Evolutionary conservation across 2,113 vertebrate genomes (phyloP).

Genomic region (Petrocephalus zakoni): DNA sequence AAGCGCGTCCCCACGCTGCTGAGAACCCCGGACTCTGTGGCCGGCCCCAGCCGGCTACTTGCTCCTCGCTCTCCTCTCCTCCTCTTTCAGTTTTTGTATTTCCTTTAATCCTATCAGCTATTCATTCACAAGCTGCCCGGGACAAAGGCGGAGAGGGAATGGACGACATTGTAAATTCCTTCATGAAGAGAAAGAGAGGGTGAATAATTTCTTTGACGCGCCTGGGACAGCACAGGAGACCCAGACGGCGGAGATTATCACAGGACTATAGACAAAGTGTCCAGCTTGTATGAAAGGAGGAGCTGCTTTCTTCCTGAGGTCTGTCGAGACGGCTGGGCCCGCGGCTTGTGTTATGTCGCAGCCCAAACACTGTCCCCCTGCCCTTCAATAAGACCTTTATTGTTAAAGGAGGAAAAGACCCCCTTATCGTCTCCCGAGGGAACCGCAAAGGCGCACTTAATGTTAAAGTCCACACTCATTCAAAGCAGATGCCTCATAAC

Average conservation of each 20-base stretch:
- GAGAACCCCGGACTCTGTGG: background rate
- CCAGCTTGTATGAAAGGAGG: conserved; percentile 8
- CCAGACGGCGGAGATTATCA: conserved; percentile 37
- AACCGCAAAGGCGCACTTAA: conserved; percentile 30
- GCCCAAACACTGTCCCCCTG: background rate
- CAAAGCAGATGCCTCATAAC: conserved; percentile 13
- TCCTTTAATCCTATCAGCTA: conserved; percentile 48
- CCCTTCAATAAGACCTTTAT: conserved; percentile 20
- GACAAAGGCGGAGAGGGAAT: conserved; percentile 38
- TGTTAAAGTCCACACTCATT: conserved; percentile 19
- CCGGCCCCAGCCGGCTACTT: background rate
- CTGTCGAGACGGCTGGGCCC: conserved; percentile 18
- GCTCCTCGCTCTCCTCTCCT: conserved; percentile 21
- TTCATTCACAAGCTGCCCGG: conserved; percentile 45
- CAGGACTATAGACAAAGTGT: conserved; percentile 29
- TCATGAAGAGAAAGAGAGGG: conserved; percentile 43
- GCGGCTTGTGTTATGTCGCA: conserved; percentile 36
- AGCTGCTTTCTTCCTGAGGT: conserved; percentile 35
- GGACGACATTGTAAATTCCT: conserved; percentile 44
- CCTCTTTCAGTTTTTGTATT: conserved; percentile 20
- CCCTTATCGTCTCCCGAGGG: conserved; percentile 37
- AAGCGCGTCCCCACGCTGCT: conserved; percentile 14
- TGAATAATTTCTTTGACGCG: conserved; percentile 50
- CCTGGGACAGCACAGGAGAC: conserved; percentile 25
- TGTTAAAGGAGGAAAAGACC: conserved; percentile 31